Evolutionary conservation across 1,140 invertebrate species (phyloP).

Genomic region (Galendromus occidentalis): DNA sequence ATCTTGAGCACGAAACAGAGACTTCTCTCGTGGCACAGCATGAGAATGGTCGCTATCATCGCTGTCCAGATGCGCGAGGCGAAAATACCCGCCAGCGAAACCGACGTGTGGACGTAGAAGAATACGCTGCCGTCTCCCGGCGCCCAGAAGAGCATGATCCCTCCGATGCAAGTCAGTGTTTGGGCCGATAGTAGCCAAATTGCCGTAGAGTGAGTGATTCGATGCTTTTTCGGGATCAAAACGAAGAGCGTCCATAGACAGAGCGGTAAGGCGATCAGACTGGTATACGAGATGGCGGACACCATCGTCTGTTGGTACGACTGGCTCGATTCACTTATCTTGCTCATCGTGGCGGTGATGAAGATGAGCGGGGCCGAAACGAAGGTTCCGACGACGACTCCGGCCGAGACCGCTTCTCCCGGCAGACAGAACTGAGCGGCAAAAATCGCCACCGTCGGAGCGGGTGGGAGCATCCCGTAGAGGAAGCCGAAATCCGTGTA

Average conservation of each 20-base stretch:
- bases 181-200: slow-evolving; percentile 55
- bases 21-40: slow-evolving; percentile 58
- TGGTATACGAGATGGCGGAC: slow-evolving; percentile 64
- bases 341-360: slow-evolving; percentile 76
- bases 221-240: slow-evolving; percentile 49
- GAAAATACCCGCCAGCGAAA: slow-evolving; percentile 50
- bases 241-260: slow-evolving; percentile 55
- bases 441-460: slow-evolving; percentile 83
- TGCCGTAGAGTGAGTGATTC: slow-evolving; percentile 61
- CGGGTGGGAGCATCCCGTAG: slow-evolving; percentile 85
- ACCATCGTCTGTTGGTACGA: slow-evolving; percentile 38
- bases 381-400: slow-evolving; percentile 81
- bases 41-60: slow-evolving; percentile 50
- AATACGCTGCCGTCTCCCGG: slow-evolving; percentile 30
- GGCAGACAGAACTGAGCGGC: slow-evolving; percentile 66
- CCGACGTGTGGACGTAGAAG: slow-evolving; percentile 45
- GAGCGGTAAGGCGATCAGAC: slow-evolving; percentile 48
- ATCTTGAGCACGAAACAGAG: slow-evolving; percentile 45
- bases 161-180: slow-evolving; percentile 39
- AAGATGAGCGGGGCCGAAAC: slow-evolving; percentile 84
- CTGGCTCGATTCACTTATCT: slow-evolving; percentile 34
- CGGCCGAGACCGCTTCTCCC: slow-evolving; percentile 65
- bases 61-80: slow-evolving; percentile 61
- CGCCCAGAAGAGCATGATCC: slow-evolving; percentile 42
- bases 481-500: slow-evolving; percentile 74